Conservation (phyloP, 1,140 invertebrate species). For the Uloborus diversus region DNA sequence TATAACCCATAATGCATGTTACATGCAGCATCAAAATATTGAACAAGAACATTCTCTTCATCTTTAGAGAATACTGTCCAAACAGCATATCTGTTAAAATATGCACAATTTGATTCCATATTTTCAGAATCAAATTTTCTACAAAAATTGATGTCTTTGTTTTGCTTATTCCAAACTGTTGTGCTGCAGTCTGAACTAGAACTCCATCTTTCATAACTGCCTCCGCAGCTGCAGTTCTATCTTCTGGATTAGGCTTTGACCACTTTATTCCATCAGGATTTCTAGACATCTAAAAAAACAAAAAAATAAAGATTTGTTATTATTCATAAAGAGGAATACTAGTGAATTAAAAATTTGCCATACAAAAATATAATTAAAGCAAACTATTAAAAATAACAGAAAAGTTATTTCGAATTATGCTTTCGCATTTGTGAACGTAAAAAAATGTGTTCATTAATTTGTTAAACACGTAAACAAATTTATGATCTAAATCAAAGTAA, state of each 20-base stretch:
- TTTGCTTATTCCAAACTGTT: neutral
- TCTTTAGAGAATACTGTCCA: constrained; percentile 1
- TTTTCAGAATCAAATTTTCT: neutral
- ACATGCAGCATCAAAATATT: neutral
- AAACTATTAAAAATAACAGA: too few relatives aligned
- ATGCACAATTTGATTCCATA: too few relatives aligned
- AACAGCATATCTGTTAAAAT: constrained; percentile 18
- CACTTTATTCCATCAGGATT: neutral
- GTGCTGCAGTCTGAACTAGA: constrained; percentile 2
- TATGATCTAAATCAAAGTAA: too few relatives aligned
- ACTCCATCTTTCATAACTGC: constrained; percentile 3
- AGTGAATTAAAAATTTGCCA: too few relatives aligned
- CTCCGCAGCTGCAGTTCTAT: neutral
- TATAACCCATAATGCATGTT: constrained; percentile 13
- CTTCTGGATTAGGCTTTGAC: constrained; percentile 1
- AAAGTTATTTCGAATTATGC: too few relatives aligned
- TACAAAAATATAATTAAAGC: too few relatives aligned
- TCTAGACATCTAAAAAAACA: neutral
- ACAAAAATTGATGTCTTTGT: constrained; percentile 10
- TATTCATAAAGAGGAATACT: too few relatives aligned
- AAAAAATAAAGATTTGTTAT: too few relatives aligned
- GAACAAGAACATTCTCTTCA: neutral
- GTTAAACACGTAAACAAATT: too few relatives aligned
- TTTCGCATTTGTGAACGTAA: too few relatives aligned
- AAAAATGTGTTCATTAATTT: too few relatives aligned